Evolutionary conservation across 2,888 invertebrate species (phyloP).

Genomic region (Drosophila leonis): DNA sequence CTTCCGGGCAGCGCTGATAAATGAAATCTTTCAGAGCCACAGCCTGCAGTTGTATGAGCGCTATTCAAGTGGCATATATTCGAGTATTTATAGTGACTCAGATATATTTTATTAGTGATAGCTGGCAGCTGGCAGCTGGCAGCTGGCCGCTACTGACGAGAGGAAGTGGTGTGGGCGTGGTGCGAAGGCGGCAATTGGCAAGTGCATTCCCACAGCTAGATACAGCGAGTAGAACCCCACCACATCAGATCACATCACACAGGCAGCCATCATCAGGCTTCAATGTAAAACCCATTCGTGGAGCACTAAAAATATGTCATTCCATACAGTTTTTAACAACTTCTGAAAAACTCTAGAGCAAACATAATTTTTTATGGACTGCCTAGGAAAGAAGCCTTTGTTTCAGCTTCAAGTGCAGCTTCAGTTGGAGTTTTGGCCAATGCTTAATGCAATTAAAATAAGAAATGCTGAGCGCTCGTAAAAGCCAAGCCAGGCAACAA

Average conservation of each 20-base stretch:
- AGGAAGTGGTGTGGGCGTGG: conserved; percentile 24
- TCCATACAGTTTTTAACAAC: conserved; percentile 66
- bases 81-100: conserved; percentile 41
- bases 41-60: conserved; percentile 25
- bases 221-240: not conserved
- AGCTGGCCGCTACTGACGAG: not conserved
- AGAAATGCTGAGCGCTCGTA: conserved; percentile 56
- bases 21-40: conserved; percentile 57
- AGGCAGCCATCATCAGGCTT: conserved; percentile 2
- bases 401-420: conserved; percentile 2
- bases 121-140: conserved; percentile 44
- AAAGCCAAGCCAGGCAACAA: conserved; percentile 40
- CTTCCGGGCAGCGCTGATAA: conserved; percentile 71
- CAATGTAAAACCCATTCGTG: conserved; percentile 33
- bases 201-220: conserved; percentile 8
- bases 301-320: conserved; percentile 61
- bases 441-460: conserved; percentile 66
- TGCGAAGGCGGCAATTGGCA: conserved; percentile 4
- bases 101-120: conserved; percentile 71
- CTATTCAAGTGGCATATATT: conserved; percentile 68
- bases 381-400: conserved; percentile 36
- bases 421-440: conserved; percentile 16
- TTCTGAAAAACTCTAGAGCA: conserved; percentile 48
- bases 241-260: not conserved
- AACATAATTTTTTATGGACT: conserved; percentile 55